These are phyloP conservation scores for Eupithecia subumbrata DNA, from an alignment of 2,888 invertebrate species.

Conservation along the genomic window DNA sequence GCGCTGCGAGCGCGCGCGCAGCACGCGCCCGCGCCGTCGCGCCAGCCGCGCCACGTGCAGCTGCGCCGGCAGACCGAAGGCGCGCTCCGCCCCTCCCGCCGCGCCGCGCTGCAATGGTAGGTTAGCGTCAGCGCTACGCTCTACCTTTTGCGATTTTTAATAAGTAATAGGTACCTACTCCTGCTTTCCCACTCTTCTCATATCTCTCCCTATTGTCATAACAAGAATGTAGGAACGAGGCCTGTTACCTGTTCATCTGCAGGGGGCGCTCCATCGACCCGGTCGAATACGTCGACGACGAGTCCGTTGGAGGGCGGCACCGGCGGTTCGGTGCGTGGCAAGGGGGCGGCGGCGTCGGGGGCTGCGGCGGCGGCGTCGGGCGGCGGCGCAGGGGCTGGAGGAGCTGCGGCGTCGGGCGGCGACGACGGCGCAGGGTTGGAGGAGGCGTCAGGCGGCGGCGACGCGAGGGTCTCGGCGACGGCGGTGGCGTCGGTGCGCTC, in stretches of 20 bases:
- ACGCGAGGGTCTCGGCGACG: slow-evolving; percentile 16
- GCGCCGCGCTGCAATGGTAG: background rate
- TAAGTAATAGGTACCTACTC: too few species aligned
- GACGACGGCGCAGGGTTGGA: background rate
- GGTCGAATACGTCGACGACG: background rate
- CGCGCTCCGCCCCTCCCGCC: slow-evolving; percentile 41
- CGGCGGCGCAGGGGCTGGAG: background rate
- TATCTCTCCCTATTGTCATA: too few species aligned
- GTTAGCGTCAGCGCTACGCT: too few species aligned
- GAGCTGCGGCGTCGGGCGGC: background rate
- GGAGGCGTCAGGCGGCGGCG: background rate
- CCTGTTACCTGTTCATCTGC: background rate
- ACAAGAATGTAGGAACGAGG: background rate
- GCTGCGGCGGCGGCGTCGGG: background rate
- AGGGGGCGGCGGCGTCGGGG: background rate
- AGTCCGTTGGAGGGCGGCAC: background rate
- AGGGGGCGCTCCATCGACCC: slow-evolving; percentile 43
- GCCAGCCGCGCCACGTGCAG: slow-evolving; percentile 74
- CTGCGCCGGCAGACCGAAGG: slow-evolving; percentile 75
- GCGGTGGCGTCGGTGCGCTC: slow-evolving; percentile 33
- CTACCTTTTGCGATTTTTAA: too few species aligned
- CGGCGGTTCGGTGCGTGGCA: background rate
- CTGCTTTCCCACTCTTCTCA: too few species aligned
- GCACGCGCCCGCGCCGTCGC: slow-evolving; percentile 66
- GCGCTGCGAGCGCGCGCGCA: slow-evolving; percentile 80